Percentiles rank a stretch among this genome's conserved stretches.
Conservation (phyloP, 1,140 invertebrate genomes). For the Mizuhopecten yessoensis region DNA sequence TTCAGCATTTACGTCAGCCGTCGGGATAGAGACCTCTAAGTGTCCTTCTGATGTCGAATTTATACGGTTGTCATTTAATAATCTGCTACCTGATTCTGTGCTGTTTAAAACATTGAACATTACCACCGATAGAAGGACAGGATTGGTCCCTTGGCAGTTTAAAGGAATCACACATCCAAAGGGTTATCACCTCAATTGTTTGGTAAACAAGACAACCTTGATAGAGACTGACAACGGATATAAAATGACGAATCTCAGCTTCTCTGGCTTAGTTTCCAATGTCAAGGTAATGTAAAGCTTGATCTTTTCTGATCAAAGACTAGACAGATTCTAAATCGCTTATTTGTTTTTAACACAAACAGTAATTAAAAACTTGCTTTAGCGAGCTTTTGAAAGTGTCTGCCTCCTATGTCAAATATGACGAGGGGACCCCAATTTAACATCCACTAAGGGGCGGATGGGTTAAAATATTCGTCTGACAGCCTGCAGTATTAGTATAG, state of each 20-base stretch:
- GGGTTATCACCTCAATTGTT: slow-evolving; percentile 64
- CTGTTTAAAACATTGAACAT: slow-evolving; percentile 43
- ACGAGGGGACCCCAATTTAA: no score
- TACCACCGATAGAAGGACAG: slow-evolving; percentile 57
- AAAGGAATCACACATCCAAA: slow-evolving; percentile 65
- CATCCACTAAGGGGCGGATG: no score
- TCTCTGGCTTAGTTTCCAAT: slow-evolving; percentile 58
- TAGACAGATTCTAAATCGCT: no score
- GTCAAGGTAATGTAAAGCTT: slow-evolving; percentile 64
- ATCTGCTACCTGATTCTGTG: background rate
- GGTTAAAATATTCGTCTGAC: no score
- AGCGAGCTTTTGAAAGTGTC: no score
- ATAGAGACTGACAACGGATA: slow-evolving; percentile 57
- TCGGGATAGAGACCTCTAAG: slow-evolving; percentile 45
- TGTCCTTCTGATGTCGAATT: slow-evolving; percentile 64
- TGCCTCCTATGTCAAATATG: no score
- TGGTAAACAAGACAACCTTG: slow-evolving; percentile 52
- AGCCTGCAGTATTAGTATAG: no score
- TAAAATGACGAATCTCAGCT: slow-evolving; percentile 69
- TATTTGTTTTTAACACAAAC: no score
- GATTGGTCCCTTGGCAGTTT: slow-evolving; percentile 40
- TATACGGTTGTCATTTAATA: slow-evolving; percentile 69
- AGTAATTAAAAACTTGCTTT: no score
- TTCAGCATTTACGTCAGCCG: background rate
- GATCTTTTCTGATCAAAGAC: no score